Conservation (phyloP, 2,113 vertebrate species). For the Solea solea region DNA sequence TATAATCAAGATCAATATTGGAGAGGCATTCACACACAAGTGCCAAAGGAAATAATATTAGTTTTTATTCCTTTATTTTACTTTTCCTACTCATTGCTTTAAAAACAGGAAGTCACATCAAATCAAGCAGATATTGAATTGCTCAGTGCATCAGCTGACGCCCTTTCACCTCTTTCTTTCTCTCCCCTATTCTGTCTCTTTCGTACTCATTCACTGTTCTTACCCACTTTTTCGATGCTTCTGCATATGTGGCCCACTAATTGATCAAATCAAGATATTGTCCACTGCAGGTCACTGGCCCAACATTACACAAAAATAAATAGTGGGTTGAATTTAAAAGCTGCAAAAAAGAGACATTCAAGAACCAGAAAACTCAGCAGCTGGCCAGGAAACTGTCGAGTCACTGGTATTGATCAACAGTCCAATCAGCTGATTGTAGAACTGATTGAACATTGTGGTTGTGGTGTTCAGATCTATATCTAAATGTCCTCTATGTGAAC, state of each 20-base stretch:
- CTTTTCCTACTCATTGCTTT: neutral
- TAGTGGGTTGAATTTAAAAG: neutral
- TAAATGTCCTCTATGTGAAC: neutral
- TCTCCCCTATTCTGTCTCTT: neutral
- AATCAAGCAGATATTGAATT: slow-evolving; percentile 54
- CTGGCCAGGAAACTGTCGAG: slow-evolving; percentile 38
- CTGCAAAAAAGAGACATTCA: neutral
- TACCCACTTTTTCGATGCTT: slow-evolving; percentile 3
- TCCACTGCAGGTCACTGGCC: neutral
- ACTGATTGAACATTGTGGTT: neutral
- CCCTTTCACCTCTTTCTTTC: slow-evolving; percentile 4
- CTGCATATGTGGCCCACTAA: neutral
- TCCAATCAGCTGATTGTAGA: slow-evolving; percentile 2
- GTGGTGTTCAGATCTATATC: neutral
- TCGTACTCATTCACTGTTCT: neutral
- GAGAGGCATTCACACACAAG: neutral
- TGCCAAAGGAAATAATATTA: neutral
- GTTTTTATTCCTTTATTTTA: neutral
- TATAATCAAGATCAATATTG: neutral
- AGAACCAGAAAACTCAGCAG: slow-evolving; percentile 20
- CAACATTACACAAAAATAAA: slow-evolving; percentile 10
- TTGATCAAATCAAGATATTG: slow-evolving; percentile 12
- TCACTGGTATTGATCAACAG: slow-evolving; percentile 40
- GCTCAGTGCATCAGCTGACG: slow-evolving; percentile 67
- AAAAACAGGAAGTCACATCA: slow-evolving; percentile 6